A percentile compares a stretch with the other conserved stretches of the same genome.
These are phyloP conservation scores for Atlantisia rogersi DNA, from an alignment of 2,113 vertebrate species.

Conservation along the genomic window DNA sequence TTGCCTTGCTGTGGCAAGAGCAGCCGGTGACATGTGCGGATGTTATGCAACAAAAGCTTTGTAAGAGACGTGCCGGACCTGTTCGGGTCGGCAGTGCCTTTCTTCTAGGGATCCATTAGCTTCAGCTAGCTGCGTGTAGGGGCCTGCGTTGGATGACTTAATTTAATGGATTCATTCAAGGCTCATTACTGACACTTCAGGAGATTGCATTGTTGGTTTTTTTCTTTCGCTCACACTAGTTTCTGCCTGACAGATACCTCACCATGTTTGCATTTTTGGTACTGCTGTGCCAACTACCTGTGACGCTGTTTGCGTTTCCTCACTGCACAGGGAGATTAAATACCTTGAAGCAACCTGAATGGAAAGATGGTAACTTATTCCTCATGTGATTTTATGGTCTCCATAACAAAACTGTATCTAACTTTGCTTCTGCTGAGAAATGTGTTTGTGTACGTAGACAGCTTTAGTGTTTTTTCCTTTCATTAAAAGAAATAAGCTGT, in stretches of 20 bases:
- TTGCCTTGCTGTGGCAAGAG: rapidly evolving
- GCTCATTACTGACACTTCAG: neutral
- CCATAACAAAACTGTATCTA: neutral
- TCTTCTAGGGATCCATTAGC: neutral
- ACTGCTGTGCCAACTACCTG: conserved; percentile 74
- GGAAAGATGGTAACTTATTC: conserved; percentile 76
- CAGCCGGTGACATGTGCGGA: rapidly evolving
- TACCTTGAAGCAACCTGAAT: neutral
- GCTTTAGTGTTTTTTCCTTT: neutral
- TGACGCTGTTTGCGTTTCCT: conserved; percentile 66
- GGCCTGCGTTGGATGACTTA: neutral
- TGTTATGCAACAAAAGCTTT: neutral
- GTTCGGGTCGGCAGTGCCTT: neutral
- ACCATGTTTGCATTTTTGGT: conserved; percentile 77
- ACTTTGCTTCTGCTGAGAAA: neutral
- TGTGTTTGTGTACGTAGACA: neutral
- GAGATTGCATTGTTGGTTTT: neutral
- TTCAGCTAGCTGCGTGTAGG: neutral
- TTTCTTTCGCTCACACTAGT: neutral
- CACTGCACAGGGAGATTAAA: conserved; percentile 55
- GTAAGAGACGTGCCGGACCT: conserved; percentile 4
- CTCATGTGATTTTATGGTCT: neutral
- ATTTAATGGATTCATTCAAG: neutral
- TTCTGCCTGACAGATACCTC: conserved; percentile 64
- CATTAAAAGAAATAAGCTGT: neutral